Conservation (phyloP, 2,888 invertebrate genomes). For the Synergus umbraculus region DNA sequence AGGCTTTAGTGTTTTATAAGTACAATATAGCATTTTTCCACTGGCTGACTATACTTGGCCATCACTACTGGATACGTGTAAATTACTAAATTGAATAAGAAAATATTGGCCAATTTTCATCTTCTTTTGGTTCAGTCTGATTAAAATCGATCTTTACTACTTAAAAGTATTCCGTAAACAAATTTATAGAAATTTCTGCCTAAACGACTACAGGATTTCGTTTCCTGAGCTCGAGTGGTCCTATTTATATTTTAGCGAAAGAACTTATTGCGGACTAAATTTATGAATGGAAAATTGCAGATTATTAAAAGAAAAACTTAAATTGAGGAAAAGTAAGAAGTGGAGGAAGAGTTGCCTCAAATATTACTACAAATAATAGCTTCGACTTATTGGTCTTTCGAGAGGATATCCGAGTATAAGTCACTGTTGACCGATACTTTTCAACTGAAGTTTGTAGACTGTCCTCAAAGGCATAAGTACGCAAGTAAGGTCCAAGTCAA, state of each 20-base stretch:
- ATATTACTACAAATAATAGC: constrained; percentile 7
- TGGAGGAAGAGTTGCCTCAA: neutral
- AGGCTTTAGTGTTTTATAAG: too few relatives aligned
- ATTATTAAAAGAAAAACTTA: neutral
- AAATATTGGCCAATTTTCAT: too few relatives aligned
- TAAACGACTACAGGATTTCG: neutral
- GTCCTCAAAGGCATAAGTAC: constrained; percentile 44
- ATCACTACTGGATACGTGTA: too few relatives aligned
- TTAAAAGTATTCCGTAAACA: neutral
- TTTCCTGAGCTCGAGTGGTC: neutral
- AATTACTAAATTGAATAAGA: too few relatives aligned
- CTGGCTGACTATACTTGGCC: too few relatives aligned
- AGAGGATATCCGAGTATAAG: constrained; percentile 49
- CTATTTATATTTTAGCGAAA: neutral
- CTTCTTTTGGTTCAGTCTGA: too few relatives aligned
- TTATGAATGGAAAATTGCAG: neutral
- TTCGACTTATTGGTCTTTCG: constrained; percentile 58
- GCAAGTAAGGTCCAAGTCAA: constrained; percentile 58
- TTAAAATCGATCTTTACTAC: too few relatives aligned
- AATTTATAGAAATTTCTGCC: neutral
- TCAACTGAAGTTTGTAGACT: constrained; percentile 53
- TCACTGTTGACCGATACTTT: constrained; percentile 60
- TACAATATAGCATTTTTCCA: too few relatives aligned
- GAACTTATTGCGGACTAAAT: neutral
- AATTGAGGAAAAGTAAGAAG: neutral